phyloP scores from a whole-genome alignment of 2,113 vertebrate species.

The Ophiodon elongatus region DNA sequence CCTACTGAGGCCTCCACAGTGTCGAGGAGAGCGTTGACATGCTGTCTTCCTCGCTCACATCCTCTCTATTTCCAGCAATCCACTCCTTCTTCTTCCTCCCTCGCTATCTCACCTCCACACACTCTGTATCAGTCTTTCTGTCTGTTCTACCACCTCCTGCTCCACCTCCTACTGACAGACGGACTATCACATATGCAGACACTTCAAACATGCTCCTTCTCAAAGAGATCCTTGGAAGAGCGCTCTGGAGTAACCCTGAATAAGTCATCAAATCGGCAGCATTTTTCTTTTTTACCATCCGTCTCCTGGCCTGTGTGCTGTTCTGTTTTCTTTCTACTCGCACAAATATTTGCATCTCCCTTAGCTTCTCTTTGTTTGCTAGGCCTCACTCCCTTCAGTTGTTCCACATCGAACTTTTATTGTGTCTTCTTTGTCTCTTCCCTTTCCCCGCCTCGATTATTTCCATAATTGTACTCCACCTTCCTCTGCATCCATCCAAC shows the following conservation, averaged over 20 bases:
- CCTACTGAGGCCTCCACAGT: conserved; percentile 17
- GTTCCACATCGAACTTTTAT: conserved; percentile 5
- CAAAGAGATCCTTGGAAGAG: conserved; percentile 50
- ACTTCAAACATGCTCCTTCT: conserved; percentile 66
- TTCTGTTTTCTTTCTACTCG: conserved; percentile 14
- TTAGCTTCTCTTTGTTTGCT: not conserved
- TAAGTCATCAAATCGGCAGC: conserved; percentile 60
- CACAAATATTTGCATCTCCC: conserved; percentile 36
- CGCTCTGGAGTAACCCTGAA: conserved; percentile 54
- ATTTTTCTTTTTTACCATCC: conserved; percentile 13
- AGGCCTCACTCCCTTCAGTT: not conserved
- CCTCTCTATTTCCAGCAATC: conserved; percentile 38
- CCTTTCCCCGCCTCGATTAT: not conserved
- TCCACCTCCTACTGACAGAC: conserved; percentile 49
- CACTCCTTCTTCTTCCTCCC: conserved; percentile 19
- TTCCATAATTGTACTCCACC: not conserved
- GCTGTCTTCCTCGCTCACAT: conserved; percentile 9
- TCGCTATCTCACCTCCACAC: conserved; percentile 43
- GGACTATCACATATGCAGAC: conserved; percentile 50
- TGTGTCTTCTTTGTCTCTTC: not conserved
- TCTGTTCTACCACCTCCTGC: conserved; percentile 39
- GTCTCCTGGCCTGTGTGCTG: not conserved
- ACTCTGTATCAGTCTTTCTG: conserved; percentile 39
- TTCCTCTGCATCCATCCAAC: not conserved
- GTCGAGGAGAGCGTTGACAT: conserved; percentile 1